A percentile compares a stretch with the other conserved stretches of the same genome.
Conservation (phyloP, 2,888 invertebrate species). For the Hedychridium roseum region DNA sequence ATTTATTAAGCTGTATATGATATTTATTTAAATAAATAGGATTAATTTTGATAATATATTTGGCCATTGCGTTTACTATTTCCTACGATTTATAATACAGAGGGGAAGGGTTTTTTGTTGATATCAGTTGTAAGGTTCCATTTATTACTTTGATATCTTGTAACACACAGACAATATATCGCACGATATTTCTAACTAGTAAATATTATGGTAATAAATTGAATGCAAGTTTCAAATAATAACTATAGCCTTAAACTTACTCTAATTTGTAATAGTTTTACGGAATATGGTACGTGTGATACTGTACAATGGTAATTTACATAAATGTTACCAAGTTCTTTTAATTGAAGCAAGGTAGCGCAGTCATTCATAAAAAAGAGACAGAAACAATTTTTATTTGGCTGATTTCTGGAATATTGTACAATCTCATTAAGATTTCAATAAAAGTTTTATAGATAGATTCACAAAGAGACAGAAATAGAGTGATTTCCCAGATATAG, state of each 20-base stretch:
- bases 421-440: constrained; percentile 23
- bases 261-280: too few species aligned
- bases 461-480: constrained; percentile 26
- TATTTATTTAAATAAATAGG: constrained; percentile 46
- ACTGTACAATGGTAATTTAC: constrained; percentile 51
- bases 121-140: too few species aligned
- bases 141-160: constrained; percentile 55
- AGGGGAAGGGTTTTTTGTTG: too few species aligned
- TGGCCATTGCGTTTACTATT: background rate
- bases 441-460: too few species aligned
- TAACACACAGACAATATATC: constrained; percentile 60
- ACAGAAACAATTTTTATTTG: background rate
- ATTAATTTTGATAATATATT: constrained; percentile 38
- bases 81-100: background rate
- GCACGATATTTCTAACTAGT: constrained; percentile 55
- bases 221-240: constrained; percentile 48
- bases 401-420: constrained; percentile 27
- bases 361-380: background rate
- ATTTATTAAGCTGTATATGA: constrained; percentile 32
- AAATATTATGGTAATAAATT: constrained; percentile 51
- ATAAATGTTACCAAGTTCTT: constrained; percentile 33
- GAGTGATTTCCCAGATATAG: constrained; percentile 8
- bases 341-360: constrained; percentile 15
- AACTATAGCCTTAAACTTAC: constrained; percentile 47
- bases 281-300: too few species aligned